phyloP scores from a whole-genome alignment of 2,797 vertebrate genomes.

The Podargus strigoides region DNA sequence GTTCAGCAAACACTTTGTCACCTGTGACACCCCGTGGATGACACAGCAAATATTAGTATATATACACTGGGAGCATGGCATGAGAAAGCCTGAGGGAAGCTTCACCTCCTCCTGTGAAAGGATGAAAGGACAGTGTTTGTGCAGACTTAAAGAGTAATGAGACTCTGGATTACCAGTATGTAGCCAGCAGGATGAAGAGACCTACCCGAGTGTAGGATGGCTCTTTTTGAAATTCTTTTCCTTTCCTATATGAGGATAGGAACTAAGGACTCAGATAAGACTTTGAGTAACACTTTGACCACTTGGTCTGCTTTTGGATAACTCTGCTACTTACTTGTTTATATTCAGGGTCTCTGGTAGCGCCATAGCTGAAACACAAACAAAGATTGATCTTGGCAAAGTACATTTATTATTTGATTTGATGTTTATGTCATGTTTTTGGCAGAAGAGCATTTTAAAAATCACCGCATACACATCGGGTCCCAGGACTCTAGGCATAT shows the following conservation, averaged over 20 bases:
- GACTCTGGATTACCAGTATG: not conserved
- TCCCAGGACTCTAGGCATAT: not conserved
- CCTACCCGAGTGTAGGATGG: not conserved
- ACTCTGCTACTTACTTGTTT: not conserved
- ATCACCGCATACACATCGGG: not conserved
- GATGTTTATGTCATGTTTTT: not conserved
- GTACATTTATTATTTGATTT: not conserved
- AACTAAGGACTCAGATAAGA: not conserved
- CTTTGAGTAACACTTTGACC: not conserved
- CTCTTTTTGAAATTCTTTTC: not conserved
- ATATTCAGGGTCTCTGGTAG: not conserved
- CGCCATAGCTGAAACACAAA: not conserved
- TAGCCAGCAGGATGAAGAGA: not conserved
- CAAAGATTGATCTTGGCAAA: not conserved
- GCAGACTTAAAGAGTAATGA: not conserved
- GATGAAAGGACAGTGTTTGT: not conserved
- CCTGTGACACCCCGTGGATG: not conserved
- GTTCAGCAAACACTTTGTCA: not conserved
- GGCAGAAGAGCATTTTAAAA: not conserved
- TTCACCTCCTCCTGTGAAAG: not conserved
- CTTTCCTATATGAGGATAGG: not conserved
- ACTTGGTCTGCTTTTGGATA: not conserved
- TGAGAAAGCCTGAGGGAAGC: not conserved
- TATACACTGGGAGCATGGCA: not conserved
- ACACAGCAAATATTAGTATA: not conserved